A percentile compares a stretch with the other conserved stretches of the same genome.
Evolutionary conservation across 2,113 vertebrate species (phyloP).

Genomic region (Craseonycteris thonglongyai): DNA sequence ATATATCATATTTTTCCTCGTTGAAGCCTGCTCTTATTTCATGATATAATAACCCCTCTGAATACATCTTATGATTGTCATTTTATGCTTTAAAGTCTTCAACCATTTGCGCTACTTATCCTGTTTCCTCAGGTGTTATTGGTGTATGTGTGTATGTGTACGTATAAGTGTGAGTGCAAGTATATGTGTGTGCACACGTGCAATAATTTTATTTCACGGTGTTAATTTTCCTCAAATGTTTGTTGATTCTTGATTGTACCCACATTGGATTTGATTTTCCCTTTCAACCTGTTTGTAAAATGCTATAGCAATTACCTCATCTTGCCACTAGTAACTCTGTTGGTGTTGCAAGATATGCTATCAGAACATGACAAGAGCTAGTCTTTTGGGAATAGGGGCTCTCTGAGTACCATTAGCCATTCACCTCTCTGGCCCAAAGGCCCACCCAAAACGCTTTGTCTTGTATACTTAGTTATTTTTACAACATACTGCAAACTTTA

Average conservation of each 20-base stretch:
- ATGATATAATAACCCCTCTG: neutral
- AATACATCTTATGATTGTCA: neutral
- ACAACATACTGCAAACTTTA: neutral
- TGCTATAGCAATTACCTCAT: neutral
- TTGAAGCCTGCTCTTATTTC: neutral
- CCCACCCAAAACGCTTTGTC: neutral
- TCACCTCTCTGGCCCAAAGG: neutral
- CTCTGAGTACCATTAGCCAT: neutral
- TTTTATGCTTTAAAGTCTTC: slow-evolving; percentile 6
- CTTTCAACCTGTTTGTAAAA: neutral
- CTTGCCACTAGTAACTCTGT: neutral
- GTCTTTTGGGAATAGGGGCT: neutral
- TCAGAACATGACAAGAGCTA: neutral
- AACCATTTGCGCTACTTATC: neutral
- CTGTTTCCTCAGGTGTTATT: neutral
- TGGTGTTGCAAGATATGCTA: neutral
- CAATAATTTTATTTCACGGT: too few species aligned
- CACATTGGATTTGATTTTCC: neutral
- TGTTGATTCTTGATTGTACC: neutral
- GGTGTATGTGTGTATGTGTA: neutral
- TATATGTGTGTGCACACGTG: too few species aligned
- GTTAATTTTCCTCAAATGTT: neutral
- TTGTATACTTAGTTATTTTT: neutral
- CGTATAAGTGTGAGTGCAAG: neutral
- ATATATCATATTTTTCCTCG: neutral